Evolutionary conservation across 2,888 invertebrate genomes (phyloP).

Genomic region (Thecophora atra): DNA sequence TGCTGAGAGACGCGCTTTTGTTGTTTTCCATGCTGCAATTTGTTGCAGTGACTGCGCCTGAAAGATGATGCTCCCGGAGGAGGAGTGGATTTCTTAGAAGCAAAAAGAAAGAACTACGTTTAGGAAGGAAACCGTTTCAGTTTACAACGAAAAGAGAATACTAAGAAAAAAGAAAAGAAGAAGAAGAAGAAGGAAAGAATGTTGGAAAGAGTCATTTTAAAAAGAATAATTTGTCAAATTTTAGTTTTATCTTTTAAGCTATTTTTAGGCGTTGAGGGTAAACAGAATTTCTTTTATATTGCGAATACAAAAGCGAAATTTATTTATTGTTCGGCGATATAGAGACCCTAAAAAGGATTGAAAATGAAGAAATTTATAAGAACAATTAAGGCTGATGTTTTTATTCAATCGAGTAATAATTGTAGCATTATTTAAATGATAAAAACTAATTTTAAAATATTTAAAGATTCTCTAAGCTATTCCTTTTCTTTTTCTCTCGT

Average conservation of each 20-base stretch:
- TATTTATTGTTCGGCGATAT: too few species aligned
- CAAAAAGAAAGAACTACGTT: too few species aligned
- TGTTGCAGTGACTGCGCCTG: not conserved
- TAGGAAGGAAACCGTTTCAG: not conserved
- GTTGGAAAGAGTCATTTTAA: not conserved
- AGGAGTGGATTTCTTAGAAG: not conserved
- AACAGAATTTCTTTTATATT: not conserved
- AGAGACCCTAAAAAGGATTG: too few species aligned
- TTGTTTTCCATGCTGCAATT: not conserved
- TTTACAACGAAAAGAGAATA: not conserved
- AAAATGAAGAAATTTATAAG: too few species aligned
- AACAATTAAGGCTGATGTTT: too few species aligned
- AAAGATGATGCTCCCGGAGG: too few species aligned
- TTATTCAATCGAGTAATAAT: too few species aligned
- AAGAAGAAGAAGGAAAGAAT: not conserved
- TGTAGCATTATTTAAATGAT: too few species aligned
- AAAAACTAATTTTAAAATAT: too few species aligned
- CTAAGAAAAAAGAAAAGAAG: not conserved
- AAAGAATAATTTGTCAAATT: constrained; percentile 7
- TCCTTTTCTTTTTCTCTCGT: too few species aligned
- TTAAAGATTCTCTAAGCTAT: too few species aligned
- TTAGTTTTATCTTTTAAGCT: not conserved
- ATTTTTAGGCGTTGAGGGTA: not conserved
- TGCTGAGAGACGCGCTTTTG: not conserved
- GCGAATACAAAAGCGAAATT: not conserved